Base-by-base conservation (phyloP, 2,113 vertebrate species). In the Columba livia region DNA sequence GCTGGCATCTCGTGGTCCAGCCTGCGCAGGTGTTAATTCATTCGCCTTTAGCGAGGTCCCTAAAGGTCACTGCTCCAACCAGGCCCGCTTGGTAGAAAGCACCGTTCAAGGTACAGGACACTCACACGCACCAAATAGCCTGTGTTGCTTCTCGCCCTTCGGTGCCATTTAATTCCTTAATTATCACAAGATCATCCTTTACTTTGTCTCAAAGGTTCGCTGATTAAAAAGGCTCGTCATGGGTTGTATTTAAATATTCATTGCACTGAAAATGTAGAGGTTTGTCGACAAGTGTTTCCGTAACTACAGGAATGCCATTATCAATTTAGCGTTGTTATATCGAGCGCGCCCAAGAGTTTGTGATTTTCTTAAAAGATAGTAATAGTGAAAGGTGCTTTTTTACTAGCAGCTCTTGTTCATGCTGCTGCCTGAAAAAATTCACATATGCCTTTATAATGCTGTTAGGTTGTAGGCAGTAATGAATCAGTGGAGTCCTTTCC, bases 91-190 rank as follows among this genome's bases (percentile, higher is more conserved):
- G 20, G 10, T 6, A n/a, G 64, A 36, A 65, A 34, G 34, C 60
- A 38, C 42, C 0, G 3, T n/a, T 28, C 48, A 17, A 15, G 36
- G 53, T 36, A n/a, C 48, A 56, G 57, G 57, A 24, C 0, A 2
- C 34, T 16, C 21, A 14, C 13, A 9, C 50, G 40, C 44, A 40
- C 47, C 61, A 53, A 40, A 31, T 29, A 10, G 3, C 48, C 61
- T 24, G 11, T 23, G 2, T 16, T 54, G n/a, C 50, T 48, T 54
- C 64, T 83, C 34, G 11, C 38, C 11, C 31, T 53, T 31, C 51
- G 24, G 31, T 24, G 24, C 57, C 19, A 7, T 79, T 79, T 58
- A 5, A 16, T 57, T 74, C 69, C 72, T 74, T 26, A 53, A 23
- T 60, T 53, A 17, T 53, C 60, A 25, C 26, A 15, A 42, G 51